phyloP scores from a whole-genome alignment of 2,888 invertebrate genomes.

The Watsonalla cultraria region DNA sequence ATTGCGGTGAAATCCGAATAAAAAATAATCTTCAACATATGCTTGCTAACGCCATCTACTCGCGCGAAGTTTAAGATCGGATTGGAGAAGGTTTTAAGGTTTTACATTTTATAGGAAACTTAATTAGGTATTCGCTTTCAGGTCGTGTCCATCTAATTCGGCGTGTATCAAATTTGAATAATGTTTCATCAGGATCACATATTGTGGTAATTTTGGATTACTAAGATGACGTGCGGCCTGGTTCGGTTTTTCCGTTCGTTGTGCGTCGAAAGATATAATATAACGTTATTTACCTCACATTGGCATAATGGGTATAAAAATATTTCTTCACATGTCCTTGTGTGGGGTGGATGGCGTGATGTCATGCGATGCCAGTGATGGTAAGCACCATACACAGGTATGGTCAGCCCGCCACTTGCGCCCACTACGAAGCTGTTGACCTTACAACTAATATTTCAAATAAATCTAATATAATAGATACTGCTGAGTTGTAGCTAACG shows the following conservation, averaged over 20 bases:
- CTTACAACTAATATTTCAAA: constrained; percentile 11
- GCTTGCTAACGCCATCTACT: too few relatives aligned
- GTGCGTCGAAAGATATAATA: not conserved
- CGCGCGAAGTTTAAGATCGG: too few relatives aligned
- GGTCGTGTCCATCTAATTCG: not conserved
- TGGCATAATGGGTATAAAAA: constrained; percentile 3
- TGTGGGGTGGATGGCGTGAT: constrained; percentile 21
- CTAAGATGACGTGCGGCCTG: constrained; percentile 3
- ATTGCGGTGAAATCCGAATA: too few relatives aligned
- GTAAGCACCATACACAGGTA: constrained; percentile 9
- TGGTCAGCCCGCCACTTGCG: constrained; percentile 24
- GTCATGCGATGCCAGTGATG: constrained; percentile 16
- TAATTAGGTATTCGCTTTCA: not conserved
- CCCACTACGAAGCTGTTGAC: constrained; percentile 31
- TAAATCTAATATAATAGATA: not conserved
- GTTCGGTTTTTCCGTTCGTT: not conserved
- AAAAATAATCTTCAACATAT: too few relatives aligned
- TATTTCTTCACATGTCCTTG: constrained; percentile 10
- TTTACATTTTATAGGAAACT: too few relatives aligned
- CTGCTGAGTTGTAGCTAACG: not conserved
- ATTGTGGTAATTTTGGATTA: not conserved
- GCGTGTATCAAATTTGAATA: not conserved
- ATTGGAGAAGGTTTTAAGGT: too few relatives aligned
- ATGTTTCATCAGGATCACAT: not conserved
- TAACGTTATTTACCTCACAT: not conserved